Conservation (phyloP, 2,888 invertebrate genomes). For the Hybos culiciformis region DNA sequence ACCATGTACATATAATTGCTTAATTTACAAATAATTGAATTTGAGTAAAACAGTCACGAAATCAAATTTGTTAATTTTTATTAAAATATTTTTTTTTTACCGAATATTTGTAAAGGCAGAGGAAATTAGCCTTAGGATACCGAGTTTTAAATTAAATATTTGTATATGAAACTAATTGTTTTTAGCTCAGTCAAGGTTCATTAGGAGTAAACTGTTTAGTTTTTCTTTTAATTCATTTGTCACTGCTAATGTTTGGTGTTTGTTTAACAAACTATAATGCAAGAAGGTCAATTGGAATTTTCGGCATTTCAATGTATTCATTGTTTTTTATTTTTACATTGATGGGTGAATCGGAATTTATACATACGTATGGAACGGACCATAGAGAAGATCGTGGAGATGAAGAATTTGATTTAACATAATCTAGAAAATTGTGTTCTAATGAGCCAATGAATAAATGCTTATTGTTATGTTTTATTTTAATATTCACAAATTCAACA, state of each 20-base stretch:
- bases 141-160: neutral
- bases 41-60: neutral
- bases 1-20: too few species aligned
- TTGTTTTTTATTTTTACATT: neutral
- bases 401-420: too few species aligned
- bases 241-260: neutral
- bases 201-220: constrained; percentile 20
- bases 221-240: constrained; percentile 17
- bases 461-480: too few species aligned
- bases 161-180: neutral
- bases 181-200: constrained; percentile 16
- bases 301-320: neutral
- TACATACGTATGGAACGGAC: constrained; percentile 1
- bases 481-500: too few species aligned
- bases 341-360: neutral
- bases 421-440: too few species aligned
- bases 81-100: constrained; percentile 2
- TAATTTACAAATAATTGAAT: too few species aligned
- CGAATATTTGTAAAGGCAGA: neutral
- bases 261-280: neutral
- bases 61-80: constrained; percentile 1
- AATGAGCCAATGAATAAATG: too few species aligned
- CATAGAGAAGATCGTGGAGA: neutral
- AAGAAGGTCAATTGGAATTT: neutral
- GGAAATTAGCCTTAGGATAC: neutral